A percentile compares a stretch with the other conserved stretches of the same genome.
Conservation (phyloP, 2,797 vertebrate species). For the Necrosyrtes monachus region DNA sequence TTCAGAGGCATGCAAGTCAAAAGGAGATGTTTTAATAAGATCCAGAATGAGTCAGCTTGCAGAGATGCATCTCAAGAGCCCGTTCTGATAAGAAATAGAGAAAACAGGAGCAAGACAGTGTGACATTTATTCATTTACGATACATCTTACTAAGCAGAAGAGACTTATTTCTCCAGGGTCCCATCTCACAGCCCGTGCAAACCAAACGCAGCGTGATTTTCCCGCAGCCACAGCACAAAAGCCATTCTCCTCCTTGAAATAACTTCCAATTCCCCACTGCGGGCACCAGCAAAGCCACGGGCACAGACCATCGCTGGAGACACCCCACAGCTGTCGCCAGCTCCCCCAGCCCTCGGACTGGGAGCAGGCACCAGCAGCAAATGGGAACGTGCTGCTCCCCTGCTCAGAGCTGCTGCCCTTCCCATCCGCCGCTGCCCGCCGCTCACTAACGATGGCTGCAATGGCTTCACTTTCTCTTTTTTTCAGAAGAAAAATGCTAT, state of each 20-base stretch:
- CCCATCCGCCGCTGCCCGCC: fast-evolving
- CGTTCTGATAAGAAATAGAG: background rate
- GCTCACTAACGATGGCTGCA: fast-evolving
- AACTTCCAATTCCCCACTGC: fast-evolving
- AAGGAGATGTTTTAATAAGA: background rate
- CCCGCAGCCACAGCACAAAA: background rate
- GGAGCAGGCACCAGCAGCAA: background rate
- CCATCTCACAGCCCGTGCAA: background rate
- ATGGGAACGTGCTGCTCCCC: too few relatives aligned
- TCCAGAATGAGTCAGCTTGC: background rate
- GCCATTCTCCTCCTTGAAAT: background rate
- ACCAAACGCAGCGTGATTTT: background rate
- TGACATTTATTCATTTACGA: too few relatives aligned
- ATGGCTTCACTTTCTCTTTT: fast-evolving
- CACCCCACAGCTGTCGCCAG: background rate
- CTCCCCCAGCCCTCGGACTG: background rate
- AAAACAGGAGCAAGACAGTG: background rate
- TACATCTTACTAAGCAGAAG: background rate
- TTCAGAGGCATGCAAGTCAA: background rate
- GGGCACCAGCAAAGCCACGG: background rate
- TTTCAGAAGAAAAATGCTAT: background rate
- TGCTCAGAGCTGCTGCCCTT: background rate
- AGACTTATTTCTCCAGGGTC: background rate
- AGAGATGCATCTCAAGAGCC: background rate
- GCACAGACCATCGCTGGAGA: background rate